A percentile compares a stretch with the other conserved stretches of the same genome.
phyloP scores from a whole-genome alignment of 2,113 vertebrate genomes.

The Myrmophylax atrothorax region DNA sequence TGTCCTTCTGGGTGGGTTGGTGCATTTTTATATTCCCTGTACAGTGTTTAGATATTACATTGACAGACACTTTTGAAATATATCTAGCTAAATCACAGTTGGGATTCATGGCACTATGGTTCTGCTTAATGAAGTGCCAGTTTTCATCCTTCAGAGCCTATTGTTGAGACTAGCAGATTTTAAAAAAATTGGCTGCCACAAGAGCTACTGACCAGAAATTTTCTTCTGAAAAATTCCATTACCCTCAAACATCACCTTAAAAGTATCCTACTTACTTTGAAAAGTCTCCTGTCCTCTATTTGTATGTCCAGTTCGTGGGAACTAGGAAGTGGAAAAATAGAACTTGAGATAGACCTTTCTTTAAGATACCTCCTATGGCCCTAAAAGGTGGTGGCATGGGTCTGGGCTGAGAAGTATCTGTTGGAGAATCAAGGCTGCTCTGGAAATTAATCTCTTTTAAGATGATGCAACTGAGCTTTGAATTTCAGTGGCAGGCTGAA shows the following conservation, averaged over 20 bases:
- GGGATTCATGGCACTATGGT: not conserved
- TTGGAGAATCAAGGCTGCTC: not conserved
- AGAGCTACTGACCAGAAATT: not conserved
- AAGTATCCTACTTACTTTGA: not conserved
- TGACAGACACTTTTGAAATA: slow-evolving; percentile 26
- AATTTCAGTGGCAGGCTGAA: not conserved
- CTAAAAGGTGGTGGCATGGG: not conserved
- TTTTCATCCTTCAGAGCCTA: slow-evolving; percentile 10
- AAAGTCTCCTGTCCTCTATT: not conserved
- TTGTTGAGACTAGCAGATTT: slow-evolving; percentile 1
- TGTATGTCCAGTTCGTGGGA: not conserved
- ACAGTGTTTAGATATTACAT: slow-evolving; percentile 5
- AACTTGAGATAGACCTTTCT: not conserved
- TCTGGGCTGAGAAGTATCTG: not conserved
- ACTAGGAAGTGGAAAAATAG: not conserved
- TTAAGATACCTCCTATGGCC: not conserved
- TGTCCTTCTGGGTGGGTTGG: slow-evolving; percentile 1
- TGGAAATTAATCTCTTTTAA: not conserved
- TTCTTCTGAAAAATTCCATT: not conserved
- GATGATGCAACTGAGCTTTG: not conserved
- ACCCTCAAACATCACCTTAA: not conserved
- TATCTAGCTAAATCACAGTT: slow-evolving; percentile 15
- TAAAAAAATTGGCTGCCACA: not conserved
- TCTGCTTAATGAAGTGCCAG: not conserved
- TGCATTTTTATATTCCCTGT: slow-evolving; percentile 20